phyloP scores from a whole-genome alignment of 2,113 vertebrate species.

The Xiphophorus maculatus region DNA sequence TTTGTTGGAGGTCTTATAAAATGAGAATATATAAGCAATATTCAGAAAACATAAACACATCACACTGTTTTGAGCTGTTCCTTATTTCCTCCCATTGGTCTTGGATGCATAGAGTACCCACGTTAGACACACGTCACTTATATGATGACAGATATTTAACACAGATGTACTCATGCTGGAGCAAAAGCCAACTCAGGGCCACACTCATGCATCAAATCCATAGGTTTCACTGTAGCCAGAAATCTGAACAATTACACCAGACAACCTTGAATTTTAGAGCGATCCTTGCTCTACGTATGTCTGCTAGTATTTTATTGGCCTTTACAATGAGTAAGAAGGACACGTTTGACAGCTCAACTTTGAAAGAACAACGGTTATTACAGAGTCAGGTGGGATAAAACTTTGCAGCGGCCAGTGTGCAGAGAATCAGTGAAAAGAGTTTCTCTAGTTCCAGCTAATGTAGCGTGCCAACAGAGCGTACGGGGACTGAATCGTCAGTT shows the following conservation, averaged over 20 bases:
- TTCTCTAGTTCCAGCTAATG: not conserved
- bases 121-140: not conserved
- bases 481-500: not conserved
- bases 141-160: not conserved
- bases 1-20: not conserved
- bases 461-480: not conserved
- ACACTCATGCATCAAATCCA: constrained; percentile 22
- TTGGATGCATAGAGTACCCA: not conserved
- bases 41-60: not conserved
- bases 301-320: constrained; percentile 33
- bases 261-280: constrained; percentile 26
- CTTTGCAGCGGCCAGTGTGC: constrained; percentile 53
- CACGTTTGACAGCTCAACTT: constrained; percentile 31
- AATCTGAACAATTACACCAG: constrained; percentile 39
- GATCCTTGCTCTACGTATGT: constrained; percentile 33
- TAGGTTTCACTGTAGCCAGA: not conserved
- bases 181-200: not conserved
- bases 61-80: not conserved
- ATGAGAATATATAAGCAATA: not conserved
- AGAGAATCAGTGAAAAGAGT: constrained; percentile 46
- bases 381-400: constrained; percentile 53
- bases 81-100: not conserved
- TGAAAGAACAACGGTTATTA: constrained; percentile 44
- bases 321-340: constrained; percentile 17
- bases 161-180: not conserved